Conservation (phyloP, 1,140 invertebrate genomes). For the Trichonephila clavata region DNA sequence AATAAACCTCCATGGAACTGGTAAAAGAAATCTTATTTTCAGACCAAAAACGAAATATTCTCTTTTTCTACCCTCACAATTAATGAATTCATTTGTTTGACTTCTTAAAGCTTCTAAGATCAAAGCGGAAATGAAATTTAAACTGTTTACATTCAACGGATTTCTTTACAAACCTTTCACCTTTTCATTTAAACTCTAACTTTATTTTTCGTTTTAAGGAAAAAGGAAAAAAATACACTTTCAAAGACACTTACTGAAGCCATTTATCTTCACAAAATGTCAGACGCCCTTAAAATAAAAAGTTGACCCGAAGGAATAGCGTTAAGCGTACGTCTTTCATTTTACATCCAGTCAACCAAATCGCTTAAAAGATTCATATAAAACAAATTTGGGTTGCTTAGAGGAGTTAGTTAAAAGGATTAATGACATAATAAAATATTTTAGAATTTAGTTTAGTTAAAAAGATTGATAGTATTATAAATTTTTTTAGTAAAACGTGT, state of each 20-base stretch:
- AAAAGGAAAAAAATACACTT: not conserved
- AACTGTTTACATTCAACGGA: not conserved
- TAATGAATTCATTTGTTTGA: not conserved
- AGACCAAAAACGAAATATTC: too few relatives aligned
- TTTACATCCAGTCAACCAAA: not conserved
- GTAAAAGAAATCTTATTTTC: too few relatives aligned
- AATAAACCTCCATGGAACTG: too few relatives aligned
- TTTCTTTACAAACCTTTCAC: not conserved
- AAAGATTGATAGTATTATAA: not conserved
- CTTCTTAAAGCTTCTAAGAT: not conserved
- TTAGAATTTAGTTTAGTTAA: not conserved
- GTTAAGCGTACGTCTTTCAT: not conserved
- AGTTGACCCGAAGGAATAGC: not conserved
- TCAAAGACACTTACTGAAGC: not conserved
- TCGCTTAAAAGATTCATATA: not conserved
- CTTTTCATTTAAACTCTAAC: not conserved
- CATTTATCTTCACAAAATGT: slow-evolving; percentile 27
- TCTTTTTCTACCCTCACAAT: not conserved
- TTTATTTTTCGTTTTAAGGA: not conserved
- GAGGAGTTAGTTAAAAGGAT: not conserved
- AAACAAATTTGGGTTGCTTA: not conserved
- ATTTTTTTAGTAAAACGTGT: too few relatives aligned
- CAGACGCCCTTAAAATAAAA: slow-evolving; percentile 32
- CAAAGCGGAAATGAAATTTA: not conserved
- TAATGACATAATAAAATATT: not conserved